Evolutionary conservation across 1,140 invertebrate genomes (phyloP).

Genomic region (Cydia splendana): DNA sequence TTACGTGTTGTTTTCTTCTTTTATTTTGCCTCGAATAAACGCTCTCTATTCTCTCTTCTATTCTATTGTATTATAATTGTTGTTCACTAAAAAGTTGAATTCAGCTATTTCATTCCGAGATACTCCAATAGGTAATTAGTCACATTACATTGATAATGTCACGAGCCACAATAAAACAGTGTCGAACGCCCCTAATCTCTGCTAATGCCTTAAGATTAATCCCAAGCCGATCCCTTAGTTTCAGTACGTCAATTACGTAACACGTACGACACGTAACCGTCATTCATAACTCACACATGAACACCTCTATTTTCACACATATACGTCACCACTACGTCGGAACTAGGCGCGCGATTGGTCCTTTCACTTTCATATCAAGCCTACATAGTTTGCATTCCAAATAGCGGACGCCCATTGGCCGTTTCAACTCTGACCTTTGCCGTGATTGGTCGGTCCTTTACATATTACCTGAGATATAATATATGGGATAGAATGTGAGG

Average conservation of each 20-base stretch:
- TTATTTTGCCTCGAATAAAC: too few relatives aligned
- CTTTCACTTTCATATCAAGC: slow-evolving; percentile 66
- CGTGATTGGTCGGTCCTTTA: slow-evolving; percentile 55
- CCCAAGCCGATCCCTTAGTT: neutral
- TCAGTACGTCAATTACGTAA: slow-evolving; percentile 14
- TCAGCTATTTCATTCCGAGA: too few relatives aligned
- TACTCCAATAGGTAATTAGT: neutral
- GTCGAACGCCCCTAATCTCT: neutral
- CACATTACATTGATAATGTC: neutral
- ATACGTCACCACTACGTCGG: slow-evolving; percentile 32
- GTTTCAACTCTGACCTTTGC: slow-evolving; percentile 66
- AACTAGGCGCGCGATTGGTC: slow-evolving; percentile 49
- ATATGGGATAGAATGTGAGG: slow-evolving; percentile 38
- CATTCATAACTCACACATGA: slow-evolving; percentile 23
- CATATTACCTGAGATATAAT: slow-evolving; percentile 61
- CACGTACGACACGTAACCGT: slow-evolving; percentile 5
- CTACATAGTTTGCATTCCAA: slow-evolving; percentile 70
- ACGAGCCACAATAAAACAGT: neutral
- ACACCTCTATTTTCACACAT: slow-evolving; percentile 16
- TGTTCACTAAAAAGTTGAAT: too few relatives aligned
- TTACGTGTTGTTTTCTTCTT: too few relatives aligned
- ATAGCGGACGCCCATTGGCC: slow-evolving; percentile 56
- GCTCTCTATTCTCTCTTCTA: too few relatives aligned
- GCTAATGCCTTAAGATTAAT: neutral
- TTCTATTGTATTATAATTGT: too few relatives aligned